Evolutionary conservation across 2,888 invertebrate genomes (phyloP).

Genomic region (Tigriopus californicus): DNA sequence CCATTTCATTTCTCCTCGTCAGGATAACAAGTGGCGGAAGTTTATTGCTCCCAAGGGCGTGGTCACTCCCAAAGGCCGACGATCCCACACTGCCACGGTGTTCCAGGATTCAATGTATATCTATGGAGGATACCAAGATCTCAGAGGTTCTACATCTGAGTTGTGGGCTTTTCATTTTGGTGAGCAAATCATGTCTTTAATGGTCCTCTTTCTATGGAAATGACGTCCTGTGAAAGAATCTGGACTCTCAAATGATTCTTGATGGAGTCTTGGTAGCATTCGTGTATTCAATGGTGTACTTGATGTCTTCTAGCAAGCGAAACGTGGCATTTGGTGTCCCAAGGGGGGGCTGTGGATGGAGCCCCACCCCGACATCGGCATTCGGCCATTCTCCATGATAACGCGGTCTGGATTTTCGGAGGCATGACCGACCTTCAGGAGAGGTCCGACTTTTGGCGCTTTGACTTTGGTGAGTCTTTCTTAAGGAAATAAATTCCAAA

Average conservation of each 20-base stretch:
- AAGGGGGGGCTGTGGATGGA: conserved; percentile 29
- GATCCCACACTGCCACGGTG: conserved; percentile 28
- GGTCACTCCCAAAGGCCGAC: conserved; percentile 23
- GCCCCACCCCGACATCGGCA: conserved; percentile 31
- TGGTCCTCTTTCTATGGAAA: not conserved
- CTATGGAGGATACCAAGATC: conserved; percentile 70
- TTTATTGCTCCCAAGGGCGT: conserved; percentile 23
- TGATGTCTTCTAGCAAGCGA: conserved; percentile 43
- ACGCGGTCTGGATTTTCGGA: conserved; percentile 66
- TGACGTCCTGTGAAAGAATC: not conserved
- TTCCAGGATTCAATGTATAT: conserved; percentile 48
- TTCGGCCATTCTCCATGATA: conserved; percentile 55
- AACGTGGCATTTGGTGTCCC: conserved; percentile 47
- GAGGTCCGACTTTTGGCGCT: conserved; percentile 56
- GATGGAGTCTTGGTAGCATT: not conserved
- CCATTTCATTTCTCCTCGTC: conserved; percentile 23
- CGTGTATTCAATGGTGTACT: conserved; percentile 5
- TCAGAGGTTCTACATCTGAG: conserved; percentile 61
- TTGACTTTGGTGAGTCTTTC: conserved; percentile 41
- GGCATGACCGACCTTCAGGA: conserved; percentile 68
- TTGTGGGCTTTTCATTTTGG: conserved; percentile 74
- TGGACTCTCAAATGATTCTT: not conserved
- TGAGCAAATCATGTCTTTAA: conserved; percentile 27
- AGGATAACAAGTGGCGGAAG: conserved; percentile 41
- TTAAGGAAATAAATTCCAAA: not conserved